Evolutionary conservation across 2,888 invertebrate genomes (phyloP), one percentile per base, ranked within the genome.

Genomic region (Notodromas monacha): DNA sequence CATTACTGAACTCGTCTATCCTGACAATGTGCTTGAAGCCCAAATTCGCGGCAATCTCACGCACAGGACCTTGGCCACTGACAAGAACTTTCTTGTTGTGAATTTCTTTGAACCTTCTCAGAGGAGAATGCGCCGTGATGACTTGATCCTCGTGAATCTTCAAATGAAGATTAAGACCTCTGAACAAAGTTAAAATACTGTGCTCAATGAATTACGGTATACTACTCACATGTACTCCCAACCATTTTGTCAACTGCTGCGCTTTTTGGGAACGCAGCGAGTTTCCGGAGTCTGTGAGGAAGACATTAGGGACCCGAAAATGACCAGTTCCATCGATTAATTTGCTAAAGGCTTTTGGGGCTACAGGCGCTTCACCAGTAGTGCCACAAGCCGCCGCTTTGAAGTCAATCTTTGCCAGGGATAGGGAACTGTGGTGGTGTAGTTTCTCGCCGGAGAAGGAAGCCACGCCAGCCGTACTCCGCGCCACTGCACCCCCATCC

Each of bases 211-310:
- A 13, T 35, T 10, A 6, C 10, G 4, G 14, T 28, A 26, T 14
- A 12, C 16, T 28, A 30, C 40, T 40, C 40, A 58, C 57, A 45
- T 58, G 45, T 12, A 60, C 46, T 15, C 54, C 58, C 12, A 63
- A 53, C 55, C 58, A 57, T 33, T 58, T 49, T 1, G 60, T 55
- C 6, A 64, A 46, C 36, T 60, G 58, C 15, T 50, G 44, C 1
- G 64, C 63, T 42, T 62, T 63, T 33, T 54, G 50, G 34, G 53
- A 50, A 30, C 59, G 46, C 33, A 59, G 41, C 4, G 55, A 51
- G 41, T 62, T 64, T 4, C 63, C 62, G 30, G 63, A 63, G 47
- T 65, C 65, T 2, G 64, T 65, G 12, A 65, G 58, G 44, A 65
- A 57, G 8, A 61, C 52, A 2, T 60, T 58, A 2, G 63, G 63